These are phyloP conservation scores for Saccopteryx leptura DNA, from an alignment of 2,113 vertebrate species.

Conservation along the genomic window DNA sequence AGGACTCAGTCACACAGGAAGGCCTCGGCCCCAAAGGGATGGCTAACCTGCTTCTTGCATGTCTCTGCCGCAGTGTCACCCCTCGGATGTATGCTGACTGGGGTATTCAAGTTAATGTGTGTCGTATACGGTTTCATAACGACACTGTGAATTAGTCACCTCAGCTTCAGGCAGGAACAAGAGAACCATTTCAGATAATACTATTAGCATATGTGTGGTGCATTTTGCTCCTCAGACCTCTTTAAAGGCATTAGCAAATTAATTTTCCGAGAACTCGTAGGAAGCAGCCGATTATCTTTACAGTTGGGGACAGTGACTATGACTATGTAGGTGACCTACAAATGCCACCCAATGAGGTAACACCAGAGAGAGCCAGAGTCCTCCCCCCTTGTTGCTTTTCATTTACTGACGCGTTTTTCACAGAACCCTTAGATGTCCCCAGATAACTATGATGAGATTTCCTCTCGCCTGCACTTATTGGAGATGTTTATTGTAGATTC, in stretches of 20 bases:
- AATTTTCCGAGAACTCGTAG: slow-evolving; percentile 67
- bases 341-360: not conserved
- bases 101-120: not conserved
- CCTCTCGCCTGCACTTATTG: not conserved
- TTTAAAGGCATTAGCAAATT: slow-evolving; percentile 71
- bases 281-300: slow-evolving; percentile 67
- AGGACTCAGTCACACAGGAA: too few species aligned
- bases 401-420: not conserved
- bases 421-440: not conserved
- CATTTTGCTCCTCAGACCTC: slow-evolving; percentile 46
- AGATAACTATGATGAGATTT: not conserved
- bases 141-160: not conserved
- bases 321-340: not conserved
- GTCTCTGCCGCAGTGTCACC: not conserved
- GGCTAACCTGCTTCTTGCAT: not conserved
- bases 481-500: slow-evolving; percentile 34
- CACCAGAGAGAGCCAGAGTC: not conserved
- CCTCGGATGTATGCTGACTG: not conserved
- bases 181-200: slow-evolving; percentile 31
- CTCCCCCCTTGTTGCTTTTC: not conserved
- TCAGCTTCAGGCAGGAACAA: not conserved
- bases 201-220: slow-evolving; percentile 53
- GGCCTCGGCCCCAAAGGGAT: accelerated
- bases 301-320: not conserved
- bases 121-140: not conserved